These are phyloP conservation scores for Sericinus montela DNA, from an alignment of 2,888 invertebrate species.

Conservation along the genomic window DNA sequence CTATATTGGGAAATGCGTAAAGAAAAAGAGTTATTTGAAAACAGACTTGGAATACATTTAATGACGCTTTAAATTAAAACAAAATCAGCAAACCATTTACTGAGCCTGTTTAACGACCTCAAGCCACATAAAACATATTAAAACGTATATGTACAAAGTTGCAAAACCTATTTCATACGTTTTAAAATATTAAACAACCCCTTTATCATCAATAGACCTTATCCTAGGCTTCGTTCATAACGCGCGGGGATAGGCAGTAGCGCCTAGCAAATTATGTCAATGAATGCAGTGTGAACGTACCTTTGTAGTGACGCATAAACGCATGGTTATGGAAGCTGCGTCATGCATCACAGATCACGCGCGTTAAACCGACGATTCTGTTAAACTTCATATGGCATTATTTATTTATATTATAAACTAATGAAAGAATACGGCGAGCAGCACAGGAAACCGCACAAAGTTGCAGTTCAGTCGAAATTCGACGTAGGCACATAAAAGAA, in stretches of 20 bases:
- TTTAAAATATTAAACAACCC: too few relatives aligned
- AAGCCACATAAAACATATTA: too few relatives aligned
- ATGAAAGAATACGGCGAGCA: constrained; percentile 1
- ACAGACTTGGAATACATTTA: too few relatives aligned
- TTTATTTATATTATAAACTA: constrained; percentile 14
- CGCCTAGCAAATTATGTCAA: background rate
- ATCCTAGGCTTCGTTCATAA: background rate
- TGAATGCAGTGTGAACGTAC: constrained; percentile 5
- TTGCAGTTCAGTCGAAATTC: constrained; percentile 34
- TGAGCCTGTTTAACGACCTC: too few relatives aligned
- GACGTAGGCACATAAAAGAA: constrained; percentile 22
- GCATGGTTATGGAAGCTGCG: background rate
- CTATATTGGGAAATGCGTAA: too few relatives aligned
- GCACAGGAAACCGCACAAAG: constrained; percentile 38
- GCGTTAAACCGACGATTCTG: background rate
- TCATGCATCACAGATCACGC: constrained; percentile 7
- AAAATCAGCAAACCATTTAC: too few relatives aligned
- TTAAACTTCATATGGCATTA: background rate
- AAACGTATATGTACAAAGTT: too few relatives aligned
- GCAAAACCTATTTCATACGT: too few relatives aligned
- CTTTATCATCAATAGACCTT: background rate
- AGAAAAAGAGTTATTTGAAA: too few relatives aligned
- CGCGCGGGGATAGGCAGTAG: background rate
- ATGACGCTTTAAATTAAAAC: too few relatives aligned
- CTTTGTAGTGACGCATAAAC: constrained; percentile 13